phyloP scores from a whole-genome alignment of 2,797 vertebrate species.

The Hybognathus amarus region DNA sequence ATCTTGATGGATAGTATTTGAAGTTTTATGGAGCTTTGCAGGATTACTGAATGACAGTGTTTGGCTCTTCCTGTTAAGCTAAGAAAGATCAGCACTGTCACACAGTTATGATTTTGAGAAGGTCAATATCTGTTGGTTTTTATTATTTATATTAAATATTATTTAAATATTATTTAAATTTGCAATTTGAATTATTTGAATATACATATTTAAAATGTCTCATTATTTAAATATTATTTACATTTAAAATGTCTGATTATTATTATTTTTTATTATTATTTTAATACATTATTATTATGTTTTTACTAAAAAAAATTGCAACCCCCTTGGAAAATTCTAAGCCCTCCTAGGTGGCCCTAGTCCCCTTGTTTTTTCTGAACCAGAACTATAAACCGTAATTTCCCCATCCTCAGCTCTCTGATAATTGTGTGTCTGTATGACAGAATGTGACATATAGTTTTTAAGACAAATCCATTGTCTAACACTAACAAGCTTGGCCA shows the following conservation, averaged over 20 bases:
- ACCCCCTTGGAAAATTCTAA: neutral
- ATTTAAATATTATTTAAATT: neutral
- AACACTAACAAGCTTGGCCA: slow-evolving; percentile 37
- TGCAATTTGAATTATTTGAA: neutral
- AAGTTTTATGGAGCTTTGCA: slow-evolving; percentile 26
- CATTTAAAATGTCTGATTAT: neutral
- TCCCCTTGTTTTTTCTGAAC: neutral
- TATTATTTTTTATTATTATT: neutral
- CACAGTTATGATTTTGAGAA: slow-evolving; percentile 9
- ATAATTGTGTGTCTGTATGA: slow-evolving; percentile 20
- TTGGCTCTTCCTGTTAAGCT: slow-evolving; percentile 9
- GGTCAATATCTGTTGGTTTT: neutral
- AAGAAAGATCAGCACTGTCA: slow-evolving; percentile 10
- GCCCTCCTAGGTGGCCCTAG: neutral
- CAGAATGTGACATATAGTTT: slow-evolving; percentile 15
- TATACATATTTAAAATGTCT: neutral
- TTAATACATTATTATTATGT: too few species aligned
- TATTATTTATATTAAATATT: neutral
- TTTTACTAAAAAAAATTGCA: neutral
- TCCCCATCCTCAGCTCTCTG: neutral
- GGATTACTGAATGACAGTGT: neutral
- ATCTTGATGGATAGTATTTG: slow-evolving; percentile 19
- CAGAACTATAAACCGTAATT: neutral
- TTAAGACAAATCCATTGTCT: slow-evolving; percentile 29
- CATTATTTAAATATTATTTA: neutral